These are phyloP conservation scores for Cranoglanis bouderius DNA, from an alignment of 2,113 vertebrate genomes.

Conservation along the genomic window DNA sequence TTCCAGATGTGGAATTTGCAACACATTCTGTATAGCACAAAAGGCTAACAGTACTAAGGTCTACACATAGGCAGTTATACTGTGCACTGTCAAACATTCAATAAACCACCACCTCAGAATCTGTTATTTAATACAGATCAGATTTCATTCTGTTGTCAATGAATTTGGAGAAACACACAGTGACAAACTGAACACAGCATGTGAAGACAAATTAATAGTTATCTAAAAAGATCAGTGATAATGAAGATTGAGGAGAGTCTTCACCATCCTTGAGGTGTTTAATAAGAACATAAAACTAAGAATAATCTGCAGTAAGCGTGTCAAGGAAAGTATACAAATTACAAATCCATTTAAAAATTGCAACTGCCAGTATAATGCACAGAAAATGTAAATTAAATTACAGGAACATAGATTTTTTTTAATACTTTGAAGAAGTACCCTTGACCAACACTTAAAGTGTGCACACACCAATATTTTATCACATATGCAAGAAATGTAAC, in stretches of 20 bases:
- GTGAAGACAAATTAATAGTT: neutral
- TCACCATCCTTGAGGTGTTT: neutral
- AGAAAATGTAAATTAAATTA: no score
- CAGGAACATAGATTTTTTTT: no score
- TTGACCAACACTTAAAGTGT: no score
- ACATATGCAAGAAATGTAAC: neutral
- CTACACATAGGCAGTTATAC: neutral
- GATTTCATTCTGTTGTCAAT: neutral
- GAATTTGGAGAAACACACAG: neutral
- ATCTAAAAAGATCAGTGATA: neutral
- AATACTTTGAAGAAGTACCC: no score
- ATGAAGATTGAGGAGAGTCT: neutral
- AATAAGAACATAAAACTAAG: neutral
- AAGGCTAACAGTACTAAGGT: neutral
- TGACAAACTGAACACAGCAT: neutral
- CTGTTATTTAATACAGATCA: neutral
- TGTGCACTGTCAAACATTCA: no score
- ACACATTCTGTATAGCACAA: no score
- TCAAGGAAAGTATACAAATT: neutral
- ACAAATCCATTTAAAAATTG: neutral
- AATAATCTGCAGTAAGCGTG: neutral
- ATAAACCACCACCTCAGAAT: neutral
- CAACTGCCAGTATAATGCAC: neutral
- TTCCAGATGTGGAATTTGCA: neutral
- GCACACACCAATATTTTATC: neutral